Conservation (phyloP, 1,140 invertebrate species). For the Chrysopa pallens region DNA sequence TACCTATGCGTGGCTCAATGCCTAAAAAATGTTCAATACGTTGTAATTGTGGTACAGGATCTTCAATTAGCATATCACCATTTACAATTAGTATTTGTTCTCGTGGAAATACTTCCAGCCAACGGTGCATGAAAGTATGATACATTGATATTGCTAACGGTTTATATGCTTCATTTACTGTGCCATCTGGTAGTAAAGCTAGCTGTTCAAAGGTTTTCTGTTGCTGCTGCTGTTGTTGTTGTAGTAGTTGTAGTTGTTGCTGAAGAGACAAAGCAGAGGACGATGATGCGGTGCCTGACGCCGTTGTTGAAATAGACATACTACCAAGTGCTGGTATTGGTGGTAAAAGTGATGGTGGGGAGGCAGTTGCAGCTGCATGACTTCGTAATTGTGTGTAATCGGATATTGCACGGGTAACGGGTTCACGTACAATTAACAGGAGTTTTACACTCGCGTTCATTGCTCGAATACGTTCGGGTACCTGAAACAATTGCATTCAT, state of each 20-base stretch:
- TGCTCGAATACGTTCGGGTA: conserved; percentile 68
- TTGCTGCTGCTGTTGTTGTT: conserved; percentile 5
- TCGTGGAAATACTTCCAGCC: conserved; percentile 75
- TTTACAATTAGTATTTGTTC: conserved; percentile 88
- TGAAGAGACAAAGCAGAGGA: conserved; percentile 14
- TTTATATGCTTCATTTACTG: conserved; percentile 63
- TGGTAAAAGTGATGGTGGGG: conserved; percentile 27
- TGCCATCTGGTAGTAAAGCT: conserved; percentile 58
- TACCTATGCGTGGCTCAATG: conserved; percentile 54
- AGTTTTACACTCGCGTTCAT: conserved; percentile 90
- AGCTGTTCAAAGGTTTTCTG: conserved; percentile 61
- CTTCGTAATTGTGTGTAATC: conserved; percentile 83
- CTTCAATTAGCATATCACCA: conserved; percentile 86
- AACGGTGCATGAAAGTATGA: conserved; percentile 63
- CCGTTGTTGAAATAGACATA: background rate
- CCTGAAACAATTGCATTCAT: conserved; percentile 26
- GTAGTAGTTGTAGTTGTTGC: background rate
- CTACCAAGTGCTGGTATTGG: background rate
- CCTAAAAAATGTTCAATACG: conserved; percentile 79
- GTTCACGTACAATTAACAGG: conserved; percentile 87
- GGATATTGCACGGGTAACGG: conserved; percentile 86
- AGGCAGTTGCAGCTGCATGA: conserved; percentile 49
- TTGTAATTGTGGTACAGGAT: conserved; percentile 78
- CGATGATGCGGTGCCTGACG: conserved; percentile 9
- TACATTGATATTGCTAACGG: conserved; percentile 61